Base-by-base conservation (phyloP, 2,113 vertebrate species). In the Sylvietta virens region DNA sequence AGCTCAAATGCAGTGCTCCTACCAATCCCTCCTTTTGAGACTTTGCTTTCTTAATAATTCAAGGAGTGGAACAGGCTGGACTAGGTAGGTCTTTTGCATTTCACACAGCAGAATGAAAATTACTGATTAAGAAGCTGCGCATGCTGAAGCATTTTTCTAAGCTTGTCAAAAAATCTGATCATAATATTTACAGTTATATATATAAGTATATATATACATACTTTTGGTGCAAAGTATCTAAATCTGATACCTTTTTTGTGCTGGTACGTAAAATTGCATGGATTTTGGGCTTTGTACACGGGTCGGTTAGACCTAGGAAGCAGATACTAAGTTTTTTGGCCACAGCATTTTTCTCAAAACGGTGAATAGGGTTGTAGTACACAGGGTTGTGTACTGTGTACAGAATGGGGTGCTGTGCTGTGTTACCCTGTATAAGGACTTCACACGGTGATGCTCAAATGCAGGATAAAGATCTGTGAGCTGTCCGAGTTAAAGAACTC, bases 401-500 rank as follows among this genome's bases (percentile, higher is more conserved):
- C 13, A 12, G 51, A 61, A 37, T 11, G 5, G 57, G 5, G 6
- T 53, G 39, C 27, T 72, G 57, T 42, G 20, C 70, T 39, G 1
- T 6, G 21, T 28, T n/a, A 33, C 17, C 13, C 11, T 37, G 0
- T 16, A 3, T 6, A 23, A 69, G 40, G 62, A 9, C 45, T n/a
- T 60, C 45, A 28, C 37, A 8, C 1, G 7, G 11, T 2, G 64
- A 64, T 28, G 39, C 16, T 40, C 18, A 6, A 22, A 53, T 1
- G 53, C 12, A 27, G 33, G n/a, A 23, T 11, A 6, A 57, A 57
- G 64, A 18, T 19, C 15, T 3, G 7, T 3, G 22, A 33, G 48
- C 4, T 6, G 5, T 10, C 14, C 0, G 39, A 13, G 56, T 6
- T 6, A 1, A 30, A 33, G 37, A 40, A 6, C n/a, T 33, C 58